These are phyloP conservation scores for Xylophagus ater DNA, from an alignment of 2,888 invertebrate genomes.

Conservation along the genomic window DNA sequence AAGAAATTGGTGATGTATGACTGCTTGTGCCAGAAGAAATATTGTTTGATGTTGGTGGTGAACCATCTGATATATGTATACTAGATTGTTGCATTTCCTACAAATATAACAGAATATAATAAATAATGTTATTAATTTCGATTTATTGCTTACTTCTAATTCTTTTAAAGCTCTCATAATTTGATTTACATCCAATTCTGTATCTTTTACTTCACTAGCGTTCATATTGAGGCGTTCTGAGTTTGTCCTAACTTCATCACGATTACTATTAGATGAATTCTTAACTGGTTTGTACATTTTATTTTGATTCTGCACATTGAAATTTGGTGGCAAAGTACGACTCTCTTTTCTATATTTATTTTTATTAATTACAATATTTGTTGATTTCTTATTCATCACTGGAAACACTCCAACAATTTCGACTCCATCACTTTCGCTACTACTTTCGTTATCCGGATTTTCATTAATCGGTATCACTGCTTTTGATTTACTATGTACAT, in stretches of 20 bases:
- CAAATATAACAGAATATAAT: not conserved
- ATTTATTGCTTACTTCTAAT: constrained; percentile 30
- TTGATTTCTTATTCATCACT: constrained; percentile 18
- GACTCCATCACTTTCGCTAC: constrained; percentile 37
- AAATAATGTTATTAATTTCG: not conserved
- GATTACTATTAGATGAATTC: not conserved
- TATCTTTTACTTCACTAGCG: constrained; percentile 10
- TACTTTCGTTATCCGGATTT: constrained; percentile 26
- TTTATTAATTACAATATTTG: constrained; percentile 10
- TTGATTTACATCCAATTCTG: constrained; percentile 37
- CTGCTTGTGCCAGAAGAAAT: constrained; percentile 9
- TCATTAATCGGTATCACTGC: not conserved
- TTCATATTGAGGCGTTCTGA: too few relatives aligned
- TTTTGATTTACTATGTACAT: not conserved
- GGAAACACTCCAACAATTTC: constrained; percentile 35
- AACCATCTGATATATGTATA: constrained; percentile 14
- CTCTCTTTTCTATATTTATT: constrained; percentile 18
- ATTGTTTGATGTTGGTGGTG: constrained; percentile 12
- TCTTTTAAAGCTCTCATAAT: constrained; percentile 42
- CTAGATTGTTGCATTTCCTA: constrained; percentile 17
- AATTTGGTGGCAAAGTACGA: not conserved
- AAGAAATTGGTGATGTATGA: constrained; percentile 13
- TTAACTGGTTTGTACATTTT: too few relatives aligned
- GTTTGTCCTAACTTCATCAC: not conserved
- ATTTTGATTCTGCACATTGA: constrained; percentile 5